Conservation (phyloP, 1,140 invertebrate species). For the Pinna nobilis region DNA sequence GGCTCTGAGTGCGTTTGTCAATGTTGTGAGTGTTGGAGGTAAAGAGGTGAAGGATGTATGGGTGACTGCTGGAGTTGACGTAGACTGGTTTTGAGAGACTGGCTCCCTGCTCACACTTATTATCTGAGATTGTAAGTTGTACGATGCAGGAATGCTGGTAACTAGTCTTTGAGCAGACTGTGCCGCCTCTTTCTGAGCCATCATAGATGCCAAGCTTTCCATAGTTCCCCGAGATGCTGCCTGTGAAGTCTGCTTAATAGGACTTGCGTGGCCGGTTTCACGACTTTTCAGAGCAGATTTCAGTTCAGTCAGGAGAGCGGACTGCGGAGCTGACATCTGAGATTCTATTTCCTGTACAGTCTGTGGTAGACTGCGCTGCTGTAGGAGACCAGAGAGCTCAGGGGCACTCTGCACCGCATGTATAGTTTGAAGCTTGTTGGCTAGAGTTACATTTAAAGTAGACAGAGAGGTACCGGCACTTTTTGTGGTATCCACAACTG, state of each 20-base stretch:
- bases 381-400: slow-evolving; percentile 58
- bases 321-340: background rate
- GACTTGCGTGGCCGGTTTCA: background rate
- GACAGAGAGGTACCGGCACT: background rate
- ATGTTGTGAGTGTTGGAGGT: slow-evolving; percentile 15
- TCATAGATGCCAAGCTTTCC: slow-evolving; percentile 15
- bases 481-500: slow-evolving; percentile 5
- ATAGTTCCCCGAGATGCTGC: background rate
- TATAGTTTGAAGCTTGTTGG: slow-evolving; percentile 2
- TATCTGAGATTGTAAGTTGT: background rate
- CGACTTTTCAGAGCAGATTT: background rate
- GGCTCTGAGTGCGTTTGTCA: slow-evolving; percentile 38
- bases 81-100: too few relatives aligned
- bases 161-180: background rate
- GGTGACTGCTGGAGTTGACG: too few relatives aligned
- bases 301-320: slow-evolving; percentile 12
- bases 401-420: slow-evolving; percentile 50
- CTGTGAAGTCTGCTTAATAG: background rate
- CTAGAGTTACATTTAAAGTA: background rate
- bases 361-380: slow-evolving; percentile 16
- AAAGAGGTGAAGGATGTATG: slow-evolving; percentile 1
- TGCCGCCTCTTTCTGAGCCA: slow-evolving; percentile 21
- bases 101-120: background rate
- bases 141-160: background rate
- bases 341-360: slow-evolving; percentile 21